Evolutionary conservation across 2,797 vertebrate species (phyloP).

Genomic region (Arctocebus calabarensis): DNA sequence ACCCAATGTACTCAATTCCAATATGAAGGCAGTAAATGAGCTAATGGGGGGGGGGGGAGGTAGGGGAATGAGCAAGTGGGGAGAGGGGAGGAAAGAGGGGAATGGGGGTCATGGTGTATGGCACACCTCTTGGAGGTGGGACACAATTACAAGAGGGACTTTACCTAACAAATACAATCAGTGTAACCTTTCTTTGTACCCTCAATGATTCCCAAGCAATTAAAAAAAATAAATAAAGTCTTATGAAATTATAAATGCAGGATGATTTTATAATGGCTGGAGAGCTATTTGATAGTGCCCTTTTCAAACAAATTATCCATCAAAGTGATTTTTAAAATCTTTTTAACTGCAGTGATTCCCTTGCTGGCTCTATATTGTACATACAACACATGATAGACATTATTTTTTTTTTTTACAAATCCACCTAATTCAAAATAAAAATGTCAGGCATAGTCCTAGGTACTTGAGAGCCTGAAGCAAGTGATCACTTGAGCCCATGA

Average conservation of each 20-base stretch:
- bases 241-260: constrained; percentile 2
- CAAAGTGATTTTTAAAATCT: constrained; percentile 15
- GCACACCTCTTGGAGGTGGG: no score
- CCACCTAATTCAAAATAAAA: constrained; percentile 40
- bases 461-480: no score
- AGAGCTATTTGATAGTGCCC: constrained; percentile 12
- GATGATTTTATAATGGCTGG: background rate
- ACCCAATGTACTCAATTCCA: no score
- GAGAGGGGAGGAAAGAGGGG: no score
- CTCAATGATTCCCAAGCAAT: no score
- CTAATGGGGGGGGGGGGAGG: no score
- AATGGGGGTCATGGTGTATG: no score
- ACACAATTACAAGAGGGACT: no score
- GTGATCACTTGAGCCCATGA: background rate
- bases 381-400: background rate
- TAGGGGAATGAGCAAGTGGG: no score
- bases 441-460: background rate
- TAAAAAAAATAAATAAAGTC: background rate
- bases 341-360: constrained; percentile 15
- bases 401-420: background rate
- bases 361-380: background rate
- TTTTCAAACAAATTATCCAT: constrained; percentile 39
- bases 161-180: no score
- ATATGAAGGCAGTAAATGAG: no score
- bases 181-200: no score